Percentiles rank a stretch among this genome's conserved stretches.
These are phyloP conservation scores for Caenorhabditis becei DNA, from an alignment of 2,888 invertebrate genomes.

Conservation along the genomic window DNA sequence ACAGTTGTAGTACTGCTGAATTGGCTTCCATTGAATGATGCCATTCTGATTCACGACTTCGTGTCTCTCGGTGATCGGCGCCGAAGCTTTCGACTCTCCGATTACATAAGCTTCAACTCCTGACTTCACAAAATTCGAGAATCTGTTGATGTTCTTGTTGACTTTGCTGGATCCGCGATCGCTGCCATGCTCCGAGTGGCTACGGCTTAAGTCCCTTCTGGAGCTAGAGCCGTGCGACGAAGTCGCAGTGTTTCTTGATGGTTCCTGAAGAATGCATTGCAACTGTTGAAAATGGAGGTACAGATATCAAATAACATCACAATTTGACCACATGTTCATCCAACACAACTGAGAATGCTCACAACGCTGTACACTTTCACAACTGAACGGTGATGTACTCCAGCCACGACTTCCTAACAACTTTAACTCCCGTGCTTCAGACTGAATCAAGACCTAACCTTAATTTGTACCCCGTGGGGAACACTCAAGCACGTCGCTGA, in stretches of 20 bases:
- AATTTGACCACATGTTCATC: not conserved
- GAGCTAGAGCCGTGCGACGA: slow-evolving; percentile 29
- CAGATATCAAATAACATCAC: not conserved
- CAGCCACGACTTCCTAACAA: not conserved
- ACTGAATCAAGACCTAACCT: slow-evolving; percentile 16
- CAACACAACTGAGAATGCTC: not conserved
- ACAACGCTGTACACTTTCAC: not conserved
- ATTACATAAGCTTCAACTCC: slow-evolving; percentile 93
- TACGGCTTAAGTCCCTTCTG: slow-evolving; percentile 60
- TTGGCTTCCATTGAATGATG: slow-evolving; percentile 86
- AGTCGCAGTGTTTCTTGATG: slow-evolving; percentile 10
- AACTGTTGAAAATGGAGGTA: not conserved
- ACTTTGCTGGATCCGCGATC: slow-evolving; percentile 60
- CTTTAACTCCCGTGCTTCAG: not conserved
- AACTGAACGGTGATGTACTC: not conserved
- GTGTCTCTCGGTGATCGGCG: slow-evolving; percentile 72
- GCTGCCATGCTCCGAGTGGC: slow-evolving; percentile 61
- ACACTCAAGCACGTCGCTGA: slow-evolving; percentile 24
- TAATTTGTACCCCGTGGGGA: slow-evolving; percentile 18
- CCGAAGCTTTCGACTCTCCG: slow-evolving; percentile 85
- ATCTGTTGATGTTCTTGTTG: slow-evolving; percentile 83
- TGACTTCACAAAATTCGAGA: slow-evolving; percentile 92
- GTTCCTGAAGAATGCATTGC: slow-evolving; percentile 52
- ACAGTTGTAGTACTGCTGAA: slow-evolving; percentile 88
- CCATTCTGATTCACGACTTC: slow-evolving; percentile 82